Percentiles rank a stretch among this genome's conserved stretches.
Evolutionary conservation across 1,140 invertebrate species (phyloP).

Genomic region (Tribolium madens): DNA sequence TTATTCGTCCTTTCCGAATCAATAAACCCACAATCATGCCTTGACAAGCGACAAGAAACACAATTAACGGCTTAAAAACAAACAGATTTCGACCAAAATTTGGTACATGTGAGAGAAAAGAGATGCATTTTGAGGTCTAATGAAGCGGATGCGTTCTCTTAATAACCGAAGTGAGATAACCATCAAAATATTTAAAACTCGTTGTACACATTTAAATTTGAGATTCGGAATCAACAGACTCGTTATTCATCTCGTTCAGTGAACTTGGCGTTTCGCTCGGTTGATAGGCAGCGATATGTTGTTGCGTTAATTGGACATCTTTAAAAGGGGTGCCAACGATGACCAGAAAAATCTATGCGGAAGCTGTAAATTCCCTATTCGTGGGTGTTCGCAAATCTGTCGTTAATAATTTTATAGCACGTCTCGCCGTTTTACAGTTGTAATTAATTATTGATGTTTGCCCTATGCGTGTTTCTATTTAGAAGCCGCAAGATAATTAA

Average conservation of each 20-base stretch:
- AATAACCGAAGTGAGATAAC: slow-evolving; percentile 27
- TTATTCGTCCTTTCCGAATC: not conserved
- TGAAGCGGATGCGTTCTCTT: slow-evolving; percentile 19
- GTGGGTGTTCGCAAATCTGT: slow-evolving; percentile 26
- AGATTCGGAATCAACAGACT: slow-evolving; percentile 44
- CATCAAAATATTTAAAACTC: slow-evolving; percentile 46
- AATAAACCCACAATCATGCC: not conserved
- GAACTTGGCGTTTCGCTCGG: slow-evolving; percentile 27
- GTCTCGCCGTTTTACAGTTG: not conserved
- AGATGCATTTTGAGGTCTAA: not conserved
- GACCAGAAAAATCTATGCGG: not conserved
- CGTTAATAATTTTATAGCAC: slow-evolving; percentile 7
- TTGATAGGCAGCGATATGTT: slow-evolving; percentile 36
- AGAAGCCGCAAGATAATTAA: slow-evolving; percentile 14
- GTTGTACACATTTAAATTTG: slow-evolving; percentile 36
- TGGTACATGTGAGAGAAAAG: not conserved
- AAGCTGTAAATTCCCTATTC: not conserved
- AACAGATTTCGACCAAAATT: not conserved
- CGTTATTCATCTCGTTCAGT: slow-evolving; percentile 47
- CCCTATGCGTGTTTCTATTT: not conserved
- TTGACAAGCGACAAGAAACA: not conserved
- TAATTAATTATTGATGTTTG: slow-evolving; percentile 13
- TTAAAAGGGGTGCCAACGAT: slow-evolving; percentile 2
- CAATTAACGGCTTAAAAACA: too few relatives aligned
- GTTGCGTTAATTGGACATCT: slow-evolving; percentile 42